Evolutionary conservation across 2,797 vertebrate genomes (phyloP).

Genomic region (Coendou prehensilis): DNA sequence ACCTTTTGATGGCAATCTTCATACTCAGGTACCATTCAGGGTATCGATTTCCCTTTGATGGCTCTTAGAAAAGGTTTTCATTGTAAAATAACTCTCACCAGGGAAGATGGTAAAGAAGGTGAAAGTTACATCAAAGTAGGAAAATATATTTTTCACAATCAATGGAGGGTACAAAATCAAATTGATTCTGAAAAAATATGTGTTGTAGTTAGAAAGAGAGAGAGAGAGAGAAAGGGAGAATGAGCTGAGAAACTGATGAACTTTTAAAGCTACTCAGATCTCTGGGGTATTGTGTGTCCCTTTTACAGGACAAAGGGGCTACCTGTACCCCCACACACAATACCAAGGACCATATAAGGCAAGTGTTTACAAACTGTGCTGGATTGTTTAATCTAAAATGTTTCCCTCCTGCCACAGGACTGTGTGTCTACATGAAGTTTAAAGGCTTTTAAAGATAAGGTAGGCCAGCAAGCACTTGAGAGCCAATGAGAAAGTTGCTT

Average conservation of each 20-base stretch:
- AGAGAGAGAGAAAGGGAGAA: neutral
- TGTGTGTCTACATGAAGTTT: constrained; percentile 81
- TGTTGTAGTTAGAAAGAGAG: neutral
- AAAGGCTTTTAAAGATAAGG: constrained; percentile 82
- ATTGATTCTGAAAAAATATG: constrained; percentile 20
- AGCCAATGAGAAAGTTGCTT: constrained; percentile 64
- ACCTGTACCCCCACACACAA: constrained; percentile 55
- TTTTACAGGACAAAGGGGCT: constrained; percentile 66
- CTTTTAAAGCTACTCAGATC: constrained; percentile 70
- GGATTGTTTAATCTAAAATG: constrained; percentile 81
- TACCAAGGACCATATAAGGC: constrained; percentile 69
- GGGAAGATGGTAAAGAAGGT: constrained; percentile 21
- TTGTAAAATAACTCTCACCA: constrained; percentile 50
- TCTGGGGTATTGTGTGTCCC: constrained; percentile 55
- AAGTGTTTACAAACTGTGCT: constrained; percentile 83
- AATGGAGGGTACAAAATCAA: constrained; percentile 41
- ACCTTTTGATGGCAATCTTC: constrained; percentile 66
- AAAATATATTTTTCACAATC: constrained; percentile 39
- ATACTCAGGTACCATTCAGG: constrained; percentile 61
- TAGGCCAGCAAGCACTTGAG: constrained; percentile 26
- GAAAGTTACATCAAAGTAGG: constrained; percentile 10
- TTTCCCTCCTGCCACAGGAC: constrained; percentile 77
- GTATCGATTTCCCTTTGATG: constrained; percentile 57
- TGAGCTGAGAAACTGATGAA: constrained; percentile 68
- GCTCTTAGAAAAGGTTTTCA: constrained; percentile 58